phyloP scores from a whole-genome alignment of 2,797 vertebrate genomes.

The Hylomyscus alleni region DNA sequence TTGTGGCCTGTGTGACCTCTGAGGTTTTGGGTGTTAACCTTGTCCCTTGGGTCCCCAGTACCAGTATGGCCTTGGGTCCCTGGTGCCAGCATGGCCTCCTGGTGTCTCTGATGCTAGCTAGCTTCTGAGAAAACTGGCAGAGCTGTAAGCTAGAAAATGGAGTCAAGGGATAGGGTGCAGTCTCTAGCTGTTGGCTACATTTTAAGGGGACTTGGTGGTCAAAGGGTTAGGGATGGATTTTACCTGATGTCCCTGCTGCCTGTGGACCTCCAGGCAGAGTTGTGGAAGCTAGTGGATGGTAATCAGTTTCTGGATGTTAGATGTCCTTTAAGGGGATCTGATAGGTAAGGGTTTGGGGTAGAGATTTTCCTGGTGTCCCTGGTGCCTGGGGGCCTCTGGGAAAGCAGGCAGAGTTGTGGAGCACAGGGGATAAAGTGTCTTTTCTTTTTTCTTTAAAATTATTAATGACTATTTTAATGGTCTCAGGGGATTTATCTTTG shows the following conservation, averaged over 20 bases:
- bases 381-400: accelerated
- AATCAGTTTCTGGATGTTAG: background rate
- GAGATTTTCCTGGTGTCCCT: background rate
- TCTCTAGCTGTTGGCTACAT: background rate
- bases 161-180: background rate
- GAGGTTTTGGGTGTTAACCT: background rate
- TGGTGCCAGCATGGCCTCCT: background rate
- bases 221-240: background rate
- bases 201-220: background rate
- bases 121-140: background rate
- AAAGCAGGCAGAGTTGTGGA: background rate
- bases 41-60: background rate
- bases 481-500: background rate
- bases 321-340: background rate
- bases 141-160: background rate
- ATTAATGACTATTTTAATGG: background rate
- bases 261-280: background rate
- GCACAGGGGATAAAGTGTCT: background rate
- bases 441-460: background rate
- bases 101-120: background rate
- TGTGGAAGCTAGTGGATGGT: background rate
- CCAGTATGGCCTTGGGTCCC: background rate
- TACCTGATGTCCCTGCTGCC: background rate
- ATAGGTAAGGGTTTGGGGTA: background rate
- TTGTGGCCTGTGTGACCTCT: background rate